Percentiles rank a stretch among this genome's conserved stretches.
Evolutionary conservation across 1,140 invertebrate species (phyloP).

Genomic region (Papilio aristodemus): DNA sequence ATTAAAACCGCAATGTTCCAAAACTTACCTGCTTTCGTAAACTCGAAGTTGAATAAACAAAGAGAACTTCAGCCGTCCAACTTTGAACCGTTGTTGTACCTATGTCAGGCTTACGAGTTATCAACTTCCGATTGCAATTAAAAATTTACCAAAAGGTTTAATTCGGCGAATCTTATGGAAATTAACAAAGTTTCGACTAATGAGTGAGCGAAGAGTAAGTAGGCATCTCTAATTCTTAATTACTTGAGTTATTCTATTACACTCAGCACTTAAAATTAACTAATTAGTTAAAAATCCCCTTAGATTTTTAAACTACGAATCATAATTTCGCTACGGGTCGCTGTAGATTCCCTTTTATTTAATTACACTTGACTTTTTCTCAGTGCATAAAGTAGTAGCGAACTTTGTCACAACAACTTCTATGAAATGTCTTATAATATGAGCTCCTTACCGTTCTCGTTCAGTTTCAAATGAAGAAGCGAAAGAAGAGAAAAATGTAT

Average conservation of each 20-base stretch:
- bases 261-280: constrained; percentile 2
- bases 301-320: neutral
- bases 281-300: too few species aligned
- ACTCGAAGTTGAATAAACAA: constrained; percentile 75
- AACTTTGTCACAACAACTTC: too few species aligned
- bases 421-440: too few species aligned
- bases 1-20: constrained; percentile 77
- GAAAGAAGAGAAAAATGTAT: too few species aligned
- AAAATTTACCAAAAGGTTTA: constrained; percentile 70
- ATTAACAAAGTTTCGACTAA: constrained; percentile 41
- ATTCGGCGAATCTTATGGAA: constrained; percentile 47
- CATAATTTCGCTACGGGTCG: neutral
- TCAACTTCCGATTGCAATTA: constrained; percentile 69
- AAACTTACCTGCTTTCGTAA: constrained; percentile 73
- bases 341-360: neutral
- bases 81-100: constrained; percentile 61
- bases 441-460: too few species aligned
- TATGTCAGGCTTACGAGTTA: constrained; percentile 67
- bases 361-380: too few species aligned
- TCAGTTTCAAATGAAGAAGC: too few species aligned
- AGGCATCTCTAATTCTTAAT: constrained; percentile 3
- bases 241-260: constrained; percentile 21
- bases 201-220: constrained; percentile 20
- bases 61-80: constrained; percentile 65
- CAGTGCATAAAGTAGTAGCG: too few species aligned